A percentile compares a stretch with the other conserved stretches of the same genome.
Conservation (phyloP, 2,113 vertebrate genomes). For the Brachyistius frenatus region DNA sequence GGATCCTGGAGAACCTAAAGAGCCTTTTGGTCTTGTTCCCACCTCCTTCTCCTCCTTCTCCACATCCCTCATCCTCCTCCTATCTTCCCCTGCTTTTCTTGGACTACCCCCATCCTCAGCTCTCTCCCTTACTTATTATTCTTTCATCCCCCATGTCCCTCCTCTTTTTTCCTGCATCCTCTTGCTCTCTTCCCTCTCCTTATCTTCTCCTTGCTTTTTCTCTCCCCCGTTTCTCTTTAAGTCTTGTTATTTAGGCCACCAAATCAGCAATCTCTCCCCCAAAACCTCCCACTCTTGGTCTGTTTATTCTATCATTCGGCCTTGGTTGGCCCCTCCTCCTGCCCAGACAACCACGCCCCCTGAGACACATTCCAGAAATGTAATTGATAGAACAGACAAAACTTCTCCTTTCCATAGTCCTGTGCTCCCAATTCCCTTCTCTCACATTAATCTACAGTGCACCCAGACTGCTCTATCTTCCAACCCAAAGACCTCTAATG, state of each 20-base stretch:
- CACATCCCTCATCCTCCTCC: constrained; percentile 26
- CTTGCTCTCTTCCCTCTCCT: constrained; percentile 4
- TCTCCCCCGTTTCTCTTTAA: constrained; percentile 11
- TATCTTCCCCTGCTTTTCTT: constrained; percentile 50
- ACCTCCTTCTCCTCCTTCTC: constrained; percentile 31
- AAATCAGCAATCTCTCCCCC: constrained; percentile 52
- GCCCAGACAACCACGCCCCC: constrained; percentile 49
- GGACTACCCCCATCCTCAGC: constrained; percentile 42
- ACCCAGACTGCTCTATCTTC: constrained; percentile 38
- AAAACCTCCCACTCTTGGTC: constrained; percentile 46
- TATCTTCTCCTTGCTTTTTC: constrained; percentile 13
- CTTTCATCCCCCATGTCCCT: constrained; percentile 16
- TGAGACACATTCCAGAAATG: constrained; percentile 71
- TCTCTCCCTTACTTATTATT: constrained; percentile 30
- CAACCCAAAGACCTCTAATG: constrained; percentile 53
- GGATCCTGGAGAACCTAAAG: constrained; percentile 78
- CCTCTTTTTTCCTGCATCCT: constrained; percentile 20
- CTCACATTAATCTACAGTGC: constrained; percentile 64
- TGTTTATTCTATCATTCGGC: constrained; percentile 71
- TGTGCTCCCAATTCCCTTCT: constrained; percentile 39
- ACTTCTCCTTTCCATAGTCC: constrained; percentile 63
- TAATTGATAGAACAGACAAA: constrained; percentile 77
- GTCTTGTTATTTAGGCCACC: constrained; percentile 36
- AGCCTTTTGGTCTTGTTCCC: constrained; percentile 67
- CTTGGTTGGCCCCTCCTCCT: constrained; percentile 34